These are phyloP conservation scores for Philhelius pedissequus DNA, from an alignment of 2,888 invertebrate species.

Conservation along the genomic window DNA sequence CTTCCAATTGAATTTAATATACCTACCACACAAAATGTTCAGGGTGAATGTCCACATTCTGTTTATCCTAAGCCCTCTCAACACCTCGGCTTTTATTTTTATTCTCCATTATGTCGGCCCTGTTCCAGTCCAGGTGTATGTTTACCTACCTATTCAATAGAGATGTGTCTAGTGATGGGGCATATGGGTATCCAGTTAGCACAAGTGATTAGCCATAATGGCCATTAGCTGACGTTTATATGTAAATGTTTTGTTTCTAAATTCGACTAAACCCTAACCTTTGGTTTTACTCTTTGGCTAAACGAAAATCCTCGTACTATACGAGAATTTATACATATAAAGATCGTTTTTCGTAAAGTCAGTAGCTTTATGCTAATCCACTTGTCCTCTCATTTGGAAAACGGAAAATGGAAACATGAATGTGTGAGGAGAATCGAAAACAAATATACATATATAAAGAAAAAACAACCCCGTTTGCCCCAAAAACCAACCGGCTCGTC, in stretches of 20 bases:
- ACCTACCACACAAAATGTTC: not conserved
- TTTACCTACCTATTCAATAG: not conserved
- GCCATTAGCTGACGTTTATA: conserved; percentile 24
- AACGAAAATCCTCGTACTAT: not conserved
- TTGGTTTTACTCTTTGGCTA: conserved; percentile 19
- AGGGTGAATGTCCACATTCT: conserved; percentile 10
- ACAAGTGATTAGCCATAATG: conserved; percentile 46
- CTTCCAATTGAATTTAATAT: not conserved
- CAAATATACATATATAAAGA: conserved; percentile 27
- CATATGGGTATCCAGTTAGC: conserved; percentile 14
- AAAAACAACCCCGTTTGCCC: not conserved
- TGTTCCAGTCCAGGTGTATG: too few species aligned
- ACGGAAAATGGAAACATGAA: conserved; percentile 55
- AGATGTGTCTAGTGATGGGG: too few species aligned
- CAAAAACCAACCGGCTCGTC: not conserved
- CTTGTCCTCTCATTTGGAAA: conserved; percentile 60
- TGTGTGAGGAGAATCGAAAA: conserved; percentile 27
- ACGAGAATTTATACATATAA: not conserved
- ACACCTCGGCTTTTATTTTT: conserved; percentile 10
- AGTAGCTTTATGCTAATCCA: conserved; percentile 58
- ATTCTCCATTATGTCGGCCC: not conserved
- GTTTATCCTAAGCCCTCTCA: not conserved
- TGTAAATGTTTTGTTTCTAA: conserved; percentile 20
- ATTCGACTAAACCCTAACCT: conserved; percentile 27
- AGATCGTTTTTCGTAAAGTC: too few species aligned